Percentiles rank a stretch among this genome's conserved stretches.
Conservation (phyloP, 2,888 invertebrate species). For the Agonopterix subpropinquella region DNA sequence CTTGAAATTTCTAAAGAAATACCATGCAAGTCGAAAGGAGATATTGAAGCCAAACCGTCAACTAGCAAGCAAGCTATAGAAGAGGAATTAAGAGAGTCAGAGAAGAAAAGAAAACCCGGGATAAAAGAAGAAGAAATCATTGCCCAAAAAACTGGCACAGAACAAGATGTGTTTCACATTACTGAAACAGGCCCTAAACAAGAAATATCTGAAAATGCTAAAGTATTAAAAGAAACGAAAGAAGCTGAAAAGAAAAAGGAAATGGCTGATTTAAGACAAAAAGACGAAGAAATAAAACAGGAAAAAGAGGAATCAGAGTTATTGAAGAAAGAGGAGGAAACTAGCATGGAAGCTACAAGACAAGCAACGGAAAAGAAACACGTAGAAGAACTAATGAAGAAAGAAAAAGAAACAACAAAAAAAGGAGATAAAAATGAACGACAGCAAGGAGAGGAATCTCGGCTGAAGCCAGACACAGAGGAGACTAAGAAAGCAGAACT, state of each 20-base stretch:
- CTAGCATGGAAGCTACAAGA: neutral
- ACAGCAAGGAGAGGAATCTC: neutral
- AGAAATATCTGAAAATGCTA: constrained; percentile 4
- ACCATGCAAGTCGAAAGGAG: no score
- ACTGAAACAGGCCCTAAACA: constrained; percentile 4
- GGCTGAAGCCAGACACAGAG: neutral
- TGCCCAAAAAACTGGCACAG: constrained; percentile 5
- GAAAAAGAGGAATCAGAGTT: constrained; percentile 8
- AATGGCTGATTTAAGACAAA: neutral
- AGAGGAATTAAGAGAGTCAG: constrained; percentile 7
- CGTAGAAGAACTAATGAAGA: neutral
- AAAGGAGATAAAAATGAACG: neutral
- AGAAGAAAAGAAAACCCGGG: constrained; percentile 8
- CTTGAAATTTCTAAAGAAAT: no score
- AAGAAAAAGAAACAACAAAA: neutral
- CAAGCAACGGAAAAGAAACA: constrained; percentile 6
- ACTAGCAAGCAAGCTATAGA: constrained; percentile 2
- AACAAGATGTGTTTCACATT: neutral
- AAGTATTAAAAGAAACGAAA: neutral
- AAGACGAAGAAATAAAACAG: constrained; percentile 5
- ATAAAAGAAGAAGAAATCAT: constrained; percentile 8
- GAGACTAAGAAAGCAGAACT: constrained; percentile 10
- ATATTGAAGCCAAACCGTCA: constrained; percentile 3
- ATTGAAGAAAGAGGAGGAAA: neutral
- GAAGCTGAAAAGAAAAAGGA: constrained; percentile 8